Base-by-base conservation (phyloP, 2,113 vertebrate species). In the Chlamydotis undulata region DNA sequence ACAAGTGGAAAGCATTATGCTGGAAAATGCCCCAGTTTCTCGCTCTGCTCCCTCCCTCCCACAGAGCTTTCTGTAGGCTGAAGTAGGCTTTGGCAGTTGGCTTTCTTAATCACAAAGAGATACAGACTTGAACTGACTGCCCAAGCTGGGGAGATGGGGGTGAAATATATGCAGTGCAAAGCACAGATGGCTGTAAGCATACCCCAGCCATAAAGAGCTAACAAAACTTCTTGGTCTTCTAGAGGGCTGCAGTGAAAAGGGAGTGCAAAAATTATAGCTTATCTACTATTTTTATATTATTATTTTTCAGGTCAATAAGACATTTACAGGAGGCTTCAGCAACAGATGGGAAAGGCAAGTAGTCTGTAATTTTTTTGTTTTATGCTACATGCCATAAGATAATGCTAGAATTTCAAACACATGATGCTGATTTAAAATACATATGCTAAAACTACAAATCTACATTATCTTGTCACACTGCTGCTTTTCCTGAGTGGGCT, bases 241-340 rank as follows among this genome's bases (percentile, higher is more conserved):
- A 47, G 25, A 71, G 47, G 14, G n/a, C 37, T 85, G 12, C 64
- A 49, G 41, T 75, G 43, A 77, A 68, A 59, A 49, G 23, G 6
- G n/a, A 82, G 12, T 68, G 45, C 29, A 67, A 83, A 90, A 68
- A 19, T 53, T 37, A 25, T 0, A 53, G 29, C 61, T 82, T 26
- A 93, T 57, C 24, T 65, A 4, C 18, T 37, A 3, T 35, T 10
- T 29, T 37, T 37, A 26, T 29, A 49, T 39, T 61, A 91, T 87
- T 90, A 15, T 93, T 93, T 97, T 80, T 59, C 90, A 99, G 99
- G 99, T 99, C 98, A 57, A 99, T 99, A 94, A 98, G 98, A 91
- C 98, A 99, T 93, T 98, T 99, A 91, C 98, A 99, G 90, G 99
- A 99, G 95, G 98, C 98, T 6, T 99, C 99, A 65, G 98, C 98